phyloP scores from a whole-genome alignment of 2,888 invertebrate species.

The Oxystoma pomonae region DNA sequence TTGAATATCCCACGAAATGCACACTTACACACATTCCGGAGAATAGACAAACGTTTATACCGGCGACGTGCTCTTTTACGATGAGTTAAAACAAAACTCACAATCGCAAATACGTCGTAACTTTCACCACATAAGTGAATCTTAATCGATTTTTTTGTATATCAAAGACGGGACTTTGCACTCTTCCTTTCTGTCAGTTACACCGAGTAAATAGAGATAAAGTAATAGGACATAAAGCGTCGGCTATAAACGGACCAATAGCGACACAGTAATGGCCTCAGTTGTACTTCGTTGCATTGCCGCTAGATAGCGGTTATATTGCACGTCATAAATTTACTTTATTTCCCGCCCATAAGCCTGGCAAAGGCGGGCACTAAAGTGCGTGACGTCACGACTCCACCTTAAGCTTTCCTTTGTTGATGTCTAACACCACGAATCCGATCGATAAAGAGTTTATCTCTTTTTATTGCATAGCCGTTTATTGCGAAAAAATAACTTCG shows the following conservation, averaged over 20 bases:
- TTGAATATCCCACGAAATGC: constrained; percentile 48
- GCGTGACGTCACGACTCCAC: constrained; percentile 48
- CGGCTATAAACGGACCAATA: constrained; percentile 50
- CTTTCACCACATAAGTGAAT: constrained; percentile 37
- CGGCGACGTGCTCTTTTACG: constrained; percentile 27
- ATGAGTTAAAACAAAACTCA: constrained; percentile 30
- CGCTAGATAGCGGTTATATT: constrained; percentile 56
- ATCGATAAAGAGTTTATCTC: not conserved
- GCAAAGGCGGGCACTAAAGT: constrained; percentile 50
- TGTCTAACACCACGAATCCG: not conserved
- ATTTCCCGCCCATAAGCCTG: constrained; percentile 57
- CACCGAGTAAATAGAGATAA: constrained; percentile 7
- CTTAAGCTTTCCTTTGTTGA: constrained; percentile 24
- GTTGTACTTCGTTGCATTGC: constrained; percentile 49
- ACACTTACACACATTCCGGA: constrained; percentile 20
- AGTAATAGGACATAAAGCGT: constrained; percentile 20
- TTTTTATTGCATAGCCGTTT: not conserved
- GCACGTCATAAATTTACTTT: constrained; percentile 51
- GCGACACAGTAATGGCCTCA: constrained; percentile 58
- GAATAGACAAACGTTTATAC: constrained; percentile 22
- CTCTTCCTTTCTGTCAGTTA: constrained; percentile 30
- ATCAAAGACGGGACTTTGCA: constrained; percentile 49
- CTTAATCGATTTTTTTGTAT: constrained; percentile 47
- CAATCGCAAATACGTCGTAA: constrained; percentile 38
- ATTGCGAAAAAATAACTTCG: not conserved